Evolutionary conservation across 1,140 invertebrate genomes (phyloP).

Genomic region (Eurosta solidaginis): DNA sequence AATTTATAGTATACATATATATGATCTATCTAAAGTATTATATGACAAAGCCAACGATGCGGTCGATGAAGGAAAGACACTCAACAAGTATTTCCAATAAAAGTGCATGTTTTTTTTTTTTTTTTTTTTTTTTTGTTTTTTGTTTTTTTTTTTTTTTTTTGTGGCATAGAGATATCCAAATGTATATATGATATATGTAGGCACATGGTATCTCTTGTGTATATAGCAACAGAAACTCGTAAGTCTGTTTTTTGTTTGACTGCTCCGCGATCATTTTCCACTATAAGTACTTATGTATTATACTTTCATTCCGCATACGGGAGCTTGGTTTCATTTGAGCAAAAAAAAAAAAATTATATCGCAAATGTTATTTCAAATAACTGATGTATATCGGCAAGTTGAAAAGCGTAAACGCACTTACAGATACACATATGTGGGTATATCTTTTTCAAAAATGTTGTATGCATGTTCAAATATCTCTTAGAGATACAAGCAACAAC

Average conservation of each 20-base stretch:
- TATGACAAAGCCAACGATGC: not conserved
- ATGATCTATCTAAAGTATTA: not conserved
- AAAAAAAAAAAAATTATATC: slow-evolving; percentile 10
- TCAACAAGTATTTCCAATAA: slow-evolving; percentile 15
- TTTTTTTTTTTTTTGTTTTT: too few relatives aligned
- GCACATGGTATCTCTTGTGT: too few relatives aligned
- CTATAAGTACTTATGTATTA: too few relatives aligned
- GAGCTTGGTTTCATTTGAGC: not conserved
- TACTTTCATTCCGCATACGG: not conserved
- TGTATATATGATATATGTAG: too few relatives aligned
- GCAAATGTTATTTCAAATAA: slow-evolving; percentile 6
- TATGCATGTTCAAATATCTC: not conserved
- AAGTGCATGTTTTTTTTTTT: not conserved
- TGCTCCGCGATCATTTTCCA: not conserved
- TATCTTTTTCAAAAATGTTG: not conserved
- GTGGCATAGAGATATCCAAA: too few relatives aligned
- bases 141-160: too few relatives aligned
- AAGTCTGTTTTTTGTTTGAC: not conserved
- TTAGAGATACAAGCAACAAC: not conserved
- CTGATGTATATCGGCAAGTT: not conserved
- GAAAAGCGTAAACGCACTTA: not conserved
- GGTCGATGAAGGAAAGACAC: not conserved
- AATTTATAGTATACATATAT: too few relatives aligned
- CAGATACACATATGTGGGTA: not conserved
- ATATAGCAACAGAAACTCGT: not conserved